Evolutionary conservation across 2,113 vertebrate species (phyloP), one percentile per base, ranked within the genome.

Genomic region (Rhinolophus ferrumequinum): DNA sequence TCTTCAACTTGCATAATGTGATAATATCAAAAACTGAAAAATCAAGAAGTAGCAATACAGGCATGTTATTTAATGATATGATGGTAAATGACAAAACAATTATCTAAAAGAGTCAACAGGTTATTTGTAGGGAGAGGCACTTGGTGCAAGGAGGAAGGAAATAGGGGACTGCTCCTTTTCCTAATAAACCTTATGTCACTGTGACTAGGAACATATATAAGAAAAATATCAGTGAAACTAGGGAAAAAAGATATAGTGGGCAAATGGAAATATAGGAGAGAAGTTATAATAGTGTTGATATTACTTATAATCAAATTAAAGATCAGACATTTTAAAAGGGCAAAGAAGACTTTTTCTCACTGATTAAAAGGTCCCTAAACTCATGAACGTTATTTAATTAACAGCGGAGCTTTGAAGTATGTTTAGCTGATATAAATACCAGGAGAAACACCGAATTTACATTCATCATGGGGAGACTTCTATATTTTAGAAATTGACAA

Each of bases 241-340:
- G 6, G 1, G 15, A 21, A 10, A 26, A 35, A 44, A 13, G 75
- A 80, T 28, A 62, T 2, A n/a, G 12, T 73, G 13, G 56, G 24
- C 44, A 87, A 80, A 80, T 91, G 70, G 41, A 95, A 89, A 88
- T 60, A 44, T 52, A 82, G 21, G 70, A 77, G 77, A 35, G 77
- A 77, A 75, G 28, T n/a, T 54, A 24, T 76, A 58, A 77, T 41
- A 41, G 5, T 83, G 58, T 19, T 82, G 67, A 56, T 92, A 62
- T 35, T 77, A 82, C 22, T 72, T 30, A 11, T 89, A 77, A 84
- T 93, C 28, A 89, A 52, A 89, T 79, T 96, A n/a, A 84, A 84
- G 85, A 64, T 96, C 28, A 62, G 90, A 83, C 69, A 76, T 77
- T 95, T 88, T 52, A 83, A 77, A 93, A 83, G 54, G 21, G 22